Base-by-base conservation (phyloP, 2,888 invertebrate species). In the Meteorus cinctellus region DNA sequence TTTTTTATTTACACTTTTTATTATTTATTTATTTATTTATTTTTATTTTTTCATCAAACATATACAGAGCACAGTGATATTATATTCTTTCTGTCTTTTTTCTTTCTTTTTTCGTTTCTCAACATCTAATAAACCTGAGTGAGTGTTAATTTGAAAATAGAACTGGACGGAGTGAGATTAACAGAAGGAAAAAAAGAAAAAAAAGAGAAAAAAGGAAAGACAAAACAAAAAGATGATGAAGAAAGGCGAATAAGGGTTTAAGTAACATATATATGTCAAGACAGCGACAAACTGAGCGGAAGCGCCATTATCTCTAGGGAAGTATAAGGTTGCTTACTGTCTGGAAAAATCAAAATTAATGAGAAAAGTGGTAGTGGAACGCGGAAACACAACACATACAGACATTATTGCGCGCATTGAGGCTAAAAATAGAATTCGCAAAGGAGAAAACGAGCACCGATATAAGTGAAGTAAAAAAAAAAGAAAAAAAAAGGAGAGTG, bases 271-370 rank as follows among this genome's bases (percentile, higher is more conserved):
- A 51, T 72, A 62, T 12, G 67, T 74, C 72, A 78, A 73, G 73
- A 72, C 68, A 51, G 59, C 74, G 76, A 78, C 74, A 70, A 75
- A 77, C 63, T 41, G 68, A 59, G 66, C 76, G 78, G 75, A 78
- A 78, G 78, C 70, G 72, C 77, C 76, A 73, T 78, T 75, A 77
- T 73, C 41, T 76, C 74, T 48, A 77, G 60, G 73, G 72, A 72
- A 77, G 78, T 48, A 48, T 48, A 48, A 48, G 48, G 73, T 72
- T 77, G 79, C 78, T 78, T 78, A 78, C 78, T 74, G 74, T 76
- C 78, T 79, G 75, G 75, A 78, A 79, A 80, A 80, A 80, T 81
- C 79, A 76, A 81, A 81, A 81, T 80, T 80, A 82, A 81, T 81
- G 79, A 80, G 80, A 79, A 80, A 77, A 74, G 72, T 72, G 69